A percentile compares a stretch with the other conserved stretches of the same genome.
phyloP scores from a whole-genome alignment of 2,797 vertebrate genomes.

The Anabacerthia variegaticeps region DNA sequence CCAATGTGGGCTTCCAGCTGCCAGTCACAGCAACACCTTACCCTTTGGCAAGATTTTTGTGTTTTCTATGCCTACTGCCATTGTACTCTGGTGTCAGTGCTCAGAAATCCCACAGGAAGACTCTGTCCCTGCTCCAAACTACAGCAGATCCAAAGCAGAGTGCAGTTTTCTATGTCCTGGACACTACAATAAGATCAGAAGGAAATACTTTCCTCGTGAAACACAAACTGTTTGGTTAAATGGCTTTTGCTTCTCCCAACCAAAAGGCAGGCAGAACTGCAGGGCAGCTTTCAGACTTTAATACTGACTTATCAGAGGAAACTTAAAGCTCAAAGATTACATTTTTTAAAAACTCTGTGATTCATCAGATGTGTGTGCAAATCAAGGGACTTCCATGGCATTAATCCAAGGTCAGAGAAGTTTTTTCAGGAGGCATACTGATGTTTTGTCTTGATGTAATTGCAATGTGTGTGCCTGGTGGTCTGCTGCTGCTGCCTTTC shows the following conservation, averaged over 20 bases:
- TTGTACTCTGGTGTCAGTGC: fast-evolving
- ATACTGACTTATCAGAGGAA: neutral
- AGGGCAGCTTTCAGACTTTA: neutral
- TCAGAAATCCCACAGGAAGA: neutral
- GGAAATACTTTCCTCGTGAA: neutral
- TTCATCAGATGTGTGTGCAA: neutral
- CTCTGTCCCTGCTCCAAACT: neutral
- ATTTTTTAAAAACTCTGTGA: neutral
- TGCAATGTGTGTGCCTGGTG: neutral
- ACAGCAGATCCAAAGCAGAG: neutral
- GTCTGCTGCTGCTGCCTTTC: neutral
- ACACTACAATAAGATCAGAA: neutral
- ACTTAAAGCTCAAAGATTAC: neutral
- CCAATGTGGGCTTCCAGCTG: neutral
- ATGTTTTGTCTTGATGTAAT: neutral
- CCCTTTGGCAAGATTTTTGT: neutral
- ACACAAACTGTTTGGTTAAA: neutral
- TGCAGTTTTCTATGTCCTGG: neutral
- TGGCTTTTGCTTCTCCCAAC: neutral
- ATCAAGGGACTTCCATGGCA: neutral
- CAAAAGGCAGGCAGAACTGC: neutral
- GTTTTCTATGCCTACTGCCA: neutral
- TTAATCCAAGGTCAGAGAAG: neutral
- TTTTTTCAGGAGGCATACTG: neutral
- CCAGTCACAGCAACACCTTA: neutral